A percentile compares a stretch with the other conserved stretches of the same genome.
These are phyloP conservation scores for Globodera rostochiensis DNA, from an alignment of 1,140 invertebrate species.

Conservation along the genomic window DNA sequence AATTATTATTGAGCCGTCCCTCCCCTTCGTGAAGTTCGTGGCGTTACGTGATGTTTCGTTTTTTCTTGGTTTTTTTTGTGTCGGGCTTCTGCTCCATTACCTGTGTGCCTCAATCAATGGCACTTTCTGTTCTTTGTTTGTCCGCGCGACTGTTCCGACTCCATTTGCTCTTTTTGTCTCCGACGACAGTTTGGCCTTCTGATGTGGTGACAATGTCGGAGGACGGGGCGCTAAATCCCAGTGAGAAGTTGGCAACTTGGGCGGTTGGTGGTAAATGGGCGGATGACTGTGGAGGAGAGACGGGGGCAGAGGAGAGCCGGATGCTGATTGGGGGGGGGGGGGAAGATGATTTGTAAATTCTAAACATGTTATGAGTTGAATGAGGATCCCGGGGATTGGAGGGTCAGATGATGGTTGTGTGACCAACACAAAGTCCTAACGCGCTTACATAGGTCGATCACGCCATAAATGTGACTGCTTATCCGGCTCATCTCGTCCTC, in stretches of 20 bases:
- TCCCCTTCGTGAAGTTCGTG: no score
- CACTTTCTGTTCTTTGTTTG: constrained; percentile 23
- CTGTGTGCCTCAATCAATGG: constrained; percentile 27
- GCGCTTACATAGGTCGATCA: background rate
- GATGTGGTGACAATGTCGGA: background rate
- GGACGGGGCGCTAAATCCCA: background rate
- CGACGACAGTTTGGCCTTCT: background rate
- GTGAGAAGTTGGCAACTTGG: background rate
- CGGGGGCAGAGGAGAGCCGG: constrained; percentile 29
- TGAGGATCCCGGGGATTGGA: no score
- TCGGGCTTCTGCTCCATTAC: background rate
- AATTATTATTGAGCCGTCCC: no score
- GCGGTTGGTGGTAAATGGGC: constrained; percentile 9
- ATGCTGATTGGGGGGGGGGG: constrained; percentile 23
- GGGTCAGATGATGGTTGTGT: no score
- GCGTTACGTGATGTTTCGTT: no score
- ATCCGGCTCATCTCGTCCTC: constrained; percentile 44
- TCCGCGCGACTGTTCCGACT: background rate
- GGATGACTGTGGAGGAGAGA: background rate
- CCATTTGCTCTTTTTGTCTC: constrained; percentile 6
- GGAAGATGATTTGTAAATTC: background rate
- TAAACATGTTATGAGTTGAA: no score
- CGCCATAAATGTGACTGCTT: constrained; percentile 43
- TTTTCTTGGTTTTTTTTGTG: no score
- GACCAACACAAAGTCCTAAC: background rate